Conservation (phyloP, 2,797 vertebrate genomes). For the Hippocampus kuda region DNA sequence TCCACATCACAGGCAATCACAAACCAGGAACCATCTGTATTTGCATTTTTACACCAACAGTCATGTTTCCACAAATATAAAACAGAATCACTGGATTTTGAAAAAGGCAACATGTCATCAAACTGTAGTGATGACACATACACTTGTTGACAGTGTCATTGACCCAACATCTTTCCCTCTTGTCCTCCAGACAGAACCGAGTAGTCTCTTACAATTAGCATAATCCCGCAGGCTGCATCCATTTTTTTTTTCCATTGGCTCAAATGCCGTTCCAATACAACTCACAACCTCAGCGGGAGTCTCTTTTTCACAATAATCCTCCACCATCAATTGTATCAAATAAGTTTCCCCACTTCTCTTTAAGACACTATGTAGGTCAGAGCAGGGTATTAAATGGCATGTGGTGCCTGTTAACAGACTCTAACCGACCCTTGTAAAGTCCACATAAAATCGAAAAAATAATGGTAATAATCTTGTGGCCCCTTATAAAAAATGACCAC, state of each 20-base stretch:
- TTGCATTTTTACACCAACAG: constrained; percentile 24
- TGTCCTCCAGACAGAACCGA: constrained; percentile 55
- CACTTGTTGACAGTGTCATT: constrained; percentile 57
- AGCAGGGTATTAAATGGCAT: not conserved
- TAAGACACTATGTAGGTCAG: not conserved
- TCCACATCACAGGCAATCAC: constrained; percentile 30
- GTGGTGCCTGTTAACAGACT: not conserved
- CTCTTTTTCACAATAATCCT: not conserved
- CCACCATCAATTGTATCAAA: not conserved
- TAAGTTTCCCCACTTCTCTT: not conserved
- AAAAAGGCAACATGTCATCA: constrained; percentile 39
- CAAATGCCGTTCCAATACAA: constrained; percentile 44
- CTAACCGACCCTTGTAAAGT: not conserved
- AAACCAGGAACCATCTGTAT: constrained; percentile 24
- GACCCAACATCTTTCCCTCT: constrained; percentile 48
- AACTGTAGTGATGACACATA: constrained; percentile 39
- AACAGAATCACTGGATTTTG: constrained; percentile 4
- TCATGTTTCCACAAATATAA: constrained; percentile 34
- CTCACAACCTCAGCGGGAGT: constrained; percentile 30
- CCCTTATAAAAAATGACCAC: too few relatives aligned
- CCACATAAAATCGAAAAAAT: not conserved
- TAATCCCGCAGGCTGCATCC: constrained; percentile 39
- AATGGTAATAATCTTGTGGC: too few relatives aligned
- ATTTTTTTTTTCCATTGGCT: constrained; percentile 56
- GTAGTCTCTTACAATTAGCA: constrained; percentile 37